A percentile compares a stretch with the other conserved stretches of the same genome.
phyloP scores from a whole-genome alignment of 2,888 invertebrate genomes.

The Phyllotreta striolata region DNA sequence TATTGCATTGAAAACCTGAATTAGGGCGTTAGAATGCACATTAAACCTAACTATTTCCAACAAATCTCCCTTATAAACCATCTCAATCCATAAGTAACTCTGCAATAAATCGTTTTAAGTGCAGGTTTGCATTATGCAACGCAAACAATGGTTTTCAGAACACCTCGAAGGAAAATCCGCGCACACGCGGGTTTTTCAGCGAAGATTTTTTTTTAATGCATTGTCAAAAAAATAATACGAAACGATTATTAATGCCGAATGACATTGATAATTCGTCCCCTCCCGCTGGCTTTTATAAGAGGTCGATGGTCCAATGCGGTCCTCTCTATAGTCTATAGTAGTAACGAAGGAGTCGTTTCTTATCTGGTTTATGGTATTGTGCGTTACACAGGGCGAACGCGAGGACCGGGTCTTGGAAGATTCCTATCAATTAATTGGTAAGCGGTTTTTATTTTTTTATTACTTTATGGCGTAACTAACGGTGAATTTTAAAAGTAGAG shows the following conservation, averaged over 20 bases:
- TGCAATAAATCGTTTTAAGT: too few species aligned
- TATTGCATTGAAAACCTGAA: too few species aligned
- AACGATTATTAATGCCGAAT: conserved; percentile 39
- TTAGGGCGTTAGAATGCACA: too few species aligned
- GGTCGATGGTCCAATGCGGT: conserved; percentile 55
- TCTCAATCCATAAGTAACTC: too few species aligned
- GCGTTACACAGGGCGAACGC: conserved; percentile 20
- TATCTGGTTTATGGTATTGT: conserved; percentile 40
- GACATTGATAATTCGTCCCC: conserved; percentile 56
- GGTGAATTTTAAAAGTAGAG: too few species aligned
- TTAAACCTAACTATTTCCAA: too few species aligned
- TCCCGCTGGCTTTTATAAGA: conserved; percentile 57
- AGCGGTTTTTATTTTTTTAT: conserved; percentile 12
- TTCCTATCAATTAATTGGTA: conserved; percentile 5
- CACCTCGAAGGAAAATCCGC: too few species aligned
- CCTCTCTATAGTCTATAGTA: conserved; percentile 39
- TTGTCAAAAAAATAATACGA: conserved; percentile 33
- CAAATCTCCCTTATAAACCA: too few species aligned
- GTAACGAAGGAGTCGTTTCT: conserved; percentile 44
- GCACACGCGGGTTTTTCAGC: background rate
- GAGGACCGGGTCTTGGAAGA: conserved; percentile 9
- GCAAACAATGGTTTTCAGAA: too few species aligned
- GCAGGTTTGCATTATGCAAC: too few species aligned
- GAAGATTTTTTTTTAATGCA: conserved; percentile 14
- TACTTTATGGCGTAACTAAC: too few species aligned